Percentiles rank a stretch among this genome's conserved stretches.
Conservation (phyloP, 2,888 invertebrate species). For the Nymphalis polychloros region DNA sequence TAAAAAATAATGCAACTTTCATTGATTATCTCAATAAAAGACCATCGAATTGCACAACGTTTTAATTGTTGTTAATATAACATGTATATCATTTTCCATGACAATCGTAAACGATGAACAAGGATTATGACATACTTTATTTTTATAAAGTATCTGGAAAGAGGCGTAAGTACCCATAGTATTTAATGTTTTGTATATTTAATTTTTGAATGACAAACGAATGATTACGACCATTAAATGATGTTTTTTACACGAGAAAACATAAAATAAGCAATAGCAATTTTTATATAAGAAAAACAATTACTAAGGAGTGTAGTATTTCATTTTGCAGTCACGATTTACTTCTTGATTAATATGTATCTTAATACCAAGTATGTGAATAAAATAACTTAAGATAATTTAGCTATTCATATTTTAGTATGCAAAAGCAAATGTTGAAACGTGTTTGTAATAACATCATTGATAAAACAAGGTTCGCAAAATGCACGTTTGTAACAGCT, state of each 20-base stretch:
- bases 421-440: slow-evolving; percentile 19
- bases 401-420: slow-evolving; percentile 19
- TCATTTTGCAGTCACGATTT: slow-evolving; percentile 7
- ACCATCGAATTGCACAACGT: background rate
- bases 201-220: too few relatives aligned
- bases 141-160: background rate
- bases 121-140: background rate
- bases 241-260: too few relatives aligned
- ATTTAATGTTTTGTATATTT: too few relatives aligned
- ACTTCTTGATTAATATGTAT: slow-evolving; percentile 22
- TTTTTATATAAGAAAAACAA: slow-evolving; percentile 14
- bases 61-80: slow-evolving; percentile 3
- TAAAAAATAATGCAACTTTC: too few relatives aligned
- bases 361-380: slow-evolving; percentile 15
- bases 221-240: too few relatives aligned
- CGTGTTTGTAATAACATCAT: slow-evolving; percentile 24
- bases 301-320: background rate
- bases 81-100: background rate
- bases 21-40: too few relatives aligned
- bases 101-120: background rate
- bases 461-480: slow-evolving; percentile 26
- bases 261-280: background rate
- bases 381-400: slow-evolving; percentile 21
- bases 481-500: slow-evolving; percentile 37
- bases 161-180: background rate